phyloP scores from a whole-genome alignment of 2,888 invertebrate species.

The Tachina fera region DNA sequence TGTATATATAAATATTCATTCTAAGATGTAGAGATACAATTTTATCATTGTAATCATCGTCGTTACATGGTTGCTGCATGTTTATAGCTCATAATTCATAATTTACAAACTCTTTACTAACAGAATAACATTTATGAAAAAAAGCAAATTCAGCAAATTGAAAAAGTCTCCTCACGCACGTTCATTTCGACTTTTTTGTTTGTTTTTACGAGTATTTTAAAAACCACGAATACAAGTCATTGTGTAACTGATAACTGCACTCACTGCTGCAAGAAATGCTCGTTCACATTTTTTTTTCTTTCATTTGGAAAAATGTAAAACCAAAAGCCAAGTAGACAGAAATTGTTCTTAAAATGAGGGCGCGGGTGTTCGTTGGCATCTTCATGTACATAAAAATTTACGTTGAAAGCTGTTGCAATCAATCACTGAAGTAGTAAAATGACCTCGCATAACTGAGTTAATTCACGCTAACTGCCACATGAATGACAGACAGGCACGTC shows the following conservation, averaged over 20 bases:
- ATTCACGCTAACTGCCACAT: neutral
- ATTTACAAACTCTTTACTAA: conserved; percentile 33
- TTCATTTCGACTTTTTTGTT: neutral
- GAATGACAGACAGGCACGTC: neutral
- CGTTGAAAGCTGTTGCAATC: neutral
- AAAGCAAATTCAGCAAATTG: conserved; percentile 19
- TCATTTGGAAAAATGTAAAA: neutral
- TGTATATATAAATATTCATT: no score
- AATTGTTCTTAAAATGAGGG: conserved; percentile 17
- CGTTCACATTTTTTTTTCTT: neutral
- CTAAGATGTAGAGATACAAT: neutral
- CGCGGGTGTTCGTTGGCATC: conserved; percentile 32
- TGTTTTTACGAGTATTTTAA: neutral
- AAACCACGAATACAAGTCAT: conserved; percentile 42
- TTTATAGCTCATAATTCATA: conserved; percentile 58
- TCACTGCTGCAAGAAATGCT: neutral
- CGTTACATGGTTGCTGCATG: conserved; percentile 47
- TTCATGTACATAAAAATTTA: conserved; percentile 9
- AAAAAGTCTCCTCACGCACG: conserved; percentile 53
- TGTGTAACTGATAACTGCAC: conserved; percentile 43
- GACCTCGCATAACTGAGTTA: conserved; percentile 5
- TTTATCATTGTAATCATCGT: conserved; percentile 2
- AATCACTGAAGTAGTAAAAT: conserved; percentile 35
- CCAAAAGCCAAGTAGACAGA: neutral
- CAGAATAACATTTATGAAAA: conserved; percentile 6